phyloP scores from a whole-genome alignment of 23 tunicate genomes.

The Halocynthia aurantium region DNA sequence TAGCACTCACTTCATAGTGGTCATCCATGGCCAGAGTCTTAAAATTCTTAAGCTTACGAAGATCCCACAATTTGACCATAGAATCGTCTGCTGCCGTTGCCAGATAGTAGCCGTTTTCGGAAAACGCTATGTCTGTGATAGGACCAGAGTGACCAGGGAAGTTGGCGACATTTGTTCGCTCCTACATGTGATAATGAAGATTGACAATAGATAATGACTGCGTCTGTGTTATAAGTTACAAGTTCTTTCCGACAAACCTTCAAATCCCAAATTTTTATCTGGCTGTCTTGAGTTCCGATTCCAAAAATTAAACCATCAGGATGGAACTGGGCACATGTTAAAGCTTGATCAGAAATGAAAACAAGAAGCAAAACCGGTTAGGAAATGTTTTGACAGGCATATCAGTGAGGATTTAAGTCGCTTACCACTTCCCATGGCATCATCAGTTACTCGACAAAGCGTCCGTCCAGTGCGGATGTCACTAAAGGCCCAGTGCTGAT shows the following conservation, averaged over 20 bases:
- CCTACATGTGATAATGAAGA: conserved; percentile 5
- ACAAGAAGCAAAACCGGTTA: too few relatives aligned
- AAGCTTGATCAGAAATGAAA: conserved; percentile 26
- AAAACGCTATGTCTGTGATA: conserved; percentile 85
- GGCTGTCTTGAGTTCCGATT: conserved; percentile 93
- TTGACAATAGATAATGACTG: not conserved
- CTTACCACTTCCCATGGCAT: conserved; percentile 70
- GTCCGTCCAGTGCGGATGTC: conserved; percentile 74
- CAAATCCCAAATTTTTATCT: conserved; percentile 99
- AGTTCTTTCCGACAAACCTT: conserved; percentile 35
- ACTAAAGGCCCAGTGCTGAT: conserved; percentile 96
- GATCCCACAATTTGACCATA: conserved; percentile 91
- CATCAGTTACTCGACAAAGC: conserved; percentile 78
- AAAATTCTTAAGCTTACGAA: conserved; percentile 89
- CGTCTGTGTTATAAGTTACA: not conserved
- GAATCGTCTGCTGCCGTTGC: conserved; percentile 95
- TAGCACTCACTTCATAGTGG: conserved; percentile 50
- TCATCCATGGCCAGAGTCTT: conserved; percentile 92
- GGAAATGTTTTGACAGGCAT: too few relatives aligned
- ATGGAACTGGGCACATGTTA: conserved; percentile 94
- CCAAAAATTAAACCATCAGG: conserved; percentile 99
- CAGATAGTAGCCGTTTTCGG: conserved; percentile 96
- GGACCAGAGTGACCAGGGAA: conserved; percentile 97
- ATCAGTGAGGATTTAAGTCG: not conserved
- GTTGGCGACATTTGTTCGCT: conserved; percentile 86